Percentiles rank a stretch among this genome's conserved stretches.
phyloP scores from a whole-genome alignment of 2,888 invertebrate species.

The Silvanus unidentatus region DNA sequence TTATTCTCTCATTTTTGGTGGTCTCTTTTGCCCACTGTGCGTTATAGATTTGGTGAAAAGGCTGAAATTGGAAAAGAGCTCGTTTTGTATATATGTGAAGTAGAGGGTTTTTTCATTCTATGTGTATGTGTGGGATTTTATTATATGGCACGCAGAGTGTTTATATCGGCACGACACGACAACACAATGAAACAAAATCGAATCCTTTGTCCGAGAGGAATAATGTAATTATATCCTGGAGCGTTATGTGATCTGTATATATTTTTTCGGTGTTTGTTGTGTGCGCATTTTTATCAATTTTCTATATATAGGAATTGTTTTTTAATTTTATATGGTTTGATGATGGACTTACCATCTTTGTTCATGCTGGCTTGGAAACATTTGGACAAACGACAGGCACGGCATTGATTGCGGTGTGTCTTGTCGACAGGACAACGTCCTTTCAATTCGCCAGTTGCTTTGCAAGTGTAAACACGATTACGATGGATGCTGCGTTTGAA shows the following conservation, averaged over 20 bases:
- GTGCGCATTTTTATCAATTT: too few relatives aligned
- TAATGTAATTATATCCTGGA: slow-evolving; percentile 26
- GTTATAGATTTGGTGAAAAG: too few relatives aligned
- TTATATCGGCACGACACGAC: too few relatives aligned
- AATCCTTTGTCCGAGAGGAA: slow-evolving; percentile 28
- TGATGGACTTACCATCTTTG: slow-evolving; percentile 84
- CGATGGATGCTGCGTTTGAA: slow-evolving; percentile 95
- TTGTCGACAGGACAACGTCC: slow-evolving; percentile 95
- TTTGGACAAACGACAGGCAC: slow-evolving; percentile 90
- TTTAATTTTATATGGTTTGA: too few relatives aligned
- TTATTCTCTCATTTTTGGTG: too few relatives aligned
- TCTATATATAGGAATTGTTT: too few relatives aligned
- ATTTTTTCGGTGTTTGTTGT: slow-evolving; percentile 8
- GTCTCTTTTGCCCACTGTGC: too few relatives aligned
- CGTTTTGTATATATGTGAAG: too few relatives aligned
- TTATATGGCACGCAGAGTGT: too few relatives aligned
- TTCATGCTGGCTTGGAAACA: slow-evolving; percentile 97
- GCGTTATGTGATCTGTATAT: slow-evolving; percentile 19
- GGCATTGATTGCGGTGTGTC: slow-evolving; percentile 93
- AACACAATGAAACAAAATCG: slow-evolving; percentile 30
- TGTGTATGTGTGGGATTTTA: too few relatives aligned
- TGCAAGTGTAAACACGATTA: slow-evolving; percentile 94
- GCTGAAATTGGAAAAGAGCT: too few relatives aligned
- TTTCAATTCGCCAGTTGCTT: slow-evolving; percentile 87
- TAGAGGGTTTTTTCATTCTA: too few relatives aligned